Conservation (phyloP, 1,140 invertebrate genomes). For the Acromyrmex charruanus region DNA sequence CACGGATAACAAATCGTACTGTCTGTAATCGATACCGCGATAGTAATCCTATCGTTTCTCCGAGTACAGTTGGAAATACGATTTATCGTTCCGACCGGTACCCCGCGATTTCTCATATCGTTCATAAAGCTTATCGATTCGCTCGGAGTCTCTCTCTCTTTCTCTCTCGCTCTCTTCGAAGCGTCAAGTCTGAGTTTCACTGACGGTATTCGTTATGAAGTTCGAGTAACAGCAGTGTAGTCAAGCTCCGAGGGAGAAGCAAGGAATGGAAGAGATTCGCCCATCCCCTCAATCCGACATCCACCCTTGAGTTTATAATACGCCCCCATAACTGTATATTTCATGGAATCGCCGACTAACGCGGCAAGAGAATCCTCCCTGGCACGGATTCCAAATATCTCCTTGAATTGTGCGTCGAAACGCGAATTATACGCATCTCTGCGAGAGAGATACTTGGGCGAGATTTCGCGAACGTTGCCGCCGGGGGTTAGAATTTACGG, state of each 20-base stretch:
- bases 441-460: constrained; percentile 56
- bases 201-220: constrained; percentile 79
- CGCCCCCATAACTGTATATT: constrained; percentile 81
- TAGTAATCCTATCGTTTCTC: constrained; percentile 55
- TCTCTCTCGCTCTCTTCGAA: background rate
- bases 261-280: constrained; percentile 71
- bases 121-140: constrained; percentile 60
- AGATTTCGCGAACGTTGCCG: constrained; percentile 68
- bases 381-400: constrained; percentile 72
- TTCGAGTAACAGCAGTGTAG: constrained; percentile 66
- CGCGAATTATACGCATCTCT: constrained; percentile 73
- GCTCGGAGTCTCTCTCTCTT: background rate
- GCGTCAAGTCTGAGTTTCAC: constrained; percentile 75
- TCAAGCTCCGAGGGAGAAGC: constrained; percentile 53
- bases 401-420: constrained; percentile 73
- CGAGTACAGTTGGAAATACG: constrained; percentile 26
- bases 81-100: constrained; percentile 48
- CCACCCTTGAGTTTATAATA: constrained; percentile 79
- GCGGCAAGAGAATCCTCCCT: constrained; percentile 66
- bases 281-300: constrained; percentile 65
- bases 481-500: constrained; percentile 50
- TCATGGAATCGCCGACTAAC: constrained; percentile 77
- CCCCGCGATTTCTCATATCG: constrained; percentile 50
- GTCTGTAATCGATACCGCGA: constrained; percentile 32
- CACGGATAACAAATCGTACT: constrained; percentile 28